Percentiles rank a stretch among this genome's conserved stretches.
Evolutionary conservation across 2,113 vertebrate species (phyloP).

Genomic region (Ivindomyrus marchei): DNA sequence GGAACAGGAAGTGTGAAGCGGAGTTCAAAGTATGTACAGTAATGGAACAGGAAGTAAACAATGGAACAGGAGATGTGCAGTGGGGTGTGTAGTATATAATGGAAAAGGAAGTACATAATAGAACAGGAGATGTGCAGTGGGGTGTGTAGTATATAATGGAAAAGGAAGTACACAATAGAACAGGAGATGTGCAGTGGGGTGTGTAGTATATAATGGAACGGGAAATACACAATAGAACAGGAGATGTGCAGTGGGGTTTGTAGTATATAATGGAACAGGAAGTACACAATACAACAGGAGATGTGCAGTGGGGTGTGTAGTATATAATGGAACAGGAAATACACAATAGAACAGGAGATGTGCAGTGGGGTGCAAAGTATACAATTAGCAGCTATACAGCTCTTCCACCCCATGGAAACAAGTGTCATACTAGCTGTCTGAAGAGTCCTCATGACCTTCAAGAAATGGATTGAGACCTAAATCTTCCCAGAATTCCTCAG

Average conservation of each 20-base stretch:
- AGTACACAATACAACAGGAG: neutral
- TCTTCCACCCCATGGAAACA: neutral
- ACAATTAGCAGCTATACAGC: neutral
- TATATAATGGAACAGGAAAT: too few species aligned
- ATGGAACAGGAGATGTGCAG: neutral
- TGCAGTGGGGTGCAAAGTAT: neutral
- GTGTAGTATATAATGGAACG: neutral
- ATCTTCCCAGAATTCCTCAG: neutral
- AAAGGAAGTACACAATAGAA: neutral
- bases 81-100: neutral
- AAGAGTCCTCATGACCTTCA: neutral
- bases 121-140: neutral
- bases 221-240: neutral
- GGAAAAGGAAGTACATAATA: neutral
- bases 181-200: neutral
- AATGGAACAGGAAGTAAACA: neutral
- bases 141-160: neutral
- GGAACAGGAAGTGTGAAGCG: neutral
- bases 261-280: neutral
- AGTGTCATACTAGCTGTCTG: neutral
- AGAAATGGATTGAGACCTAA: neutral
- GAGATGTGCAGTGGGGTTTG: neutral
- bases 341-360: neutral
- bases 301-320: neutral
- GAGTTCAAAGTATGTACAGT: neutral